Evolutionary conservation across 2,797 vertebrate genomes (phyloP), one percentile per base, ranked within the genome.

Genomic region (Bovichtus variegatus): DNA sequence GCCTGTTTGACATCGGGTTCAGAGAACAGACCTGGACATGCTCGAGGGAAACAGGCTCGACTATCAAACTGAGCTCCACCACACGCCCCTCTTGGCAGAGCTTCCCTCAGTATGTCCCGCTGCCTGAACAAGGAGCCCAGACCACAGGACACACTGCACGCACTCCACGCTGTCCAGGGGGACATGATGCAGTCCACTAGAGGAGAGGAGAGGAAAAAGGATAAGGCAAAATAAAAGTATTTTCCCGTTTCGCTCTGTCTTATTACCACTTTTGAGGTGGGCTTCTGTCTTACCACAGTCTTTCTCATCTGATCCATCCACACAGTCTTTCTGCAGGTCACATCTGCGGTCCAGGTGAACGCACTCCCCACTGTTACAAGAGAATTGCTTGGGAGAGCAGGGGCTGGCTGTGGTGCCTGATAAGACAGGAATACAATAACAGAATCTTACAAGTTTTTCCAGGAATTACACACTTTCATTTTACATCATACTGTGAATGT

Each of bases 131-230:
- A 38, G 4, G 96, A 95, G 3, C 97, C 97, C 21, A 97, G 90
- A 1, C 97, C 97, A 36, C 97, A 99, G 18, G 95, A 95, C 3
- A 86, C 94, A 9, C 97, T 97, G 93, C 97, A 98, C 8, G 85
- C 82, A 10, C 97, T 97, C 97, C 97, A 98, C 0, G 63, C 41
- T 0, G 95, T 96, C 97, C 97, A 97, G 0, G 88, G 73, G 0
- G 95, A 95, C 92, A 96, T 88, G 81, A 95, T 84, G 15, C 97
- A 98, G 92, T 96, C 96, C 76, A 93, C 96, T 97, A 23, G 3
- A 81, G 58, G 19, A 43, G 5, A 50, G 4, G 11, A 29, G 2
- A 50, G 15, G 2, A 13, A 19, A 47, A 15, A 29, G 0, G 1
- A n/a, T n/a, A 34, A 34, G 1, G 55, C 0, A 44, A 19, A 12